Evolutionary conservation across 30 jellyfish, hydroid and myxozoan genomes (phyloP), one percentile per base, ranked within the genome.

Genomic region (Hydra vulgaris): DNA sequence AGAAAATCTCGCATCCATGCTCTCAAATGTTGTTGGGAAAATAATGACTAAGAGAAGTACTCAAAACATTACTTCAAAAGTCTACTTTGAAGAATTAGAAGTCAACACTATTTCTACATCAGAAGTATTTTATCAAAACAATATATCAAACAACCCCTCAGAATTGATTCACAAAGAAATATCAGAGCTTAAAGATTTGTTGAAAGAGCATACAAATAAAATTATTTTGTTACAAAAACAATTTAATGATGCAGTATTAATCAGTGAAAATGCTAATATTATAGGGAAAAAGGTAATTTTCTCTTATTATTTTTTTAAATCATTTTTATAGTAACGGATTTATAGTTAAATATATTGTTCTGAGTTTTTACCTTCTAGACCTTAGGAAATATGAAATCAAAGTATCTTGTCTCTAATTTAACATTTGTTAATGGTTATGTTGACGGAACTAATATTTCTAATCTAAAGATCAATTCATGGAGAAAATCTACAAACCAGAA

Each of bases 371-470:
- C 12, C 8, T 70, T 70, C 27, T 70, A 70, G 76, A 70, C 76
- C 26, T 70, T 71, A n/a, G 53, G 79, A 0, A 53, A 71, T 15
- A 53, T 71, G 7, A 18, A 71, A 23, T 1, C 7, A 18, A 53
- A 25, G 27, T 15, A 71, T 23, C 27, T 12, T 71, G 79, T 20
- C 26, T 25, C 66, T 54, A 75, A 75, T 54, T 17, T 25, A 15
- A 75, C 83, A 7, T n/a, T 17, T 16, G 77, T 69, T 17, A 84
- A 23, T 7, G 97, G 97, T 26, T 78, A 66, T 66, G 26, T 91
- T 25, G 89, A 91, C 74, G 89, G 95, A 19, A 80, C 82, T 21
- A 91, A 91, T 73, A 25, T 91, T 18, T 77, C 97, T 5, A 95
- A 91, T 74, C 74, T 91, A 7, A 68, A 70, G 18, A 21, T 20